These are phyloP conservation scores for Lypha dubia DNA, from an alignment of 2,888 invertebrate species.

Conservation along the genomic window DNA sequence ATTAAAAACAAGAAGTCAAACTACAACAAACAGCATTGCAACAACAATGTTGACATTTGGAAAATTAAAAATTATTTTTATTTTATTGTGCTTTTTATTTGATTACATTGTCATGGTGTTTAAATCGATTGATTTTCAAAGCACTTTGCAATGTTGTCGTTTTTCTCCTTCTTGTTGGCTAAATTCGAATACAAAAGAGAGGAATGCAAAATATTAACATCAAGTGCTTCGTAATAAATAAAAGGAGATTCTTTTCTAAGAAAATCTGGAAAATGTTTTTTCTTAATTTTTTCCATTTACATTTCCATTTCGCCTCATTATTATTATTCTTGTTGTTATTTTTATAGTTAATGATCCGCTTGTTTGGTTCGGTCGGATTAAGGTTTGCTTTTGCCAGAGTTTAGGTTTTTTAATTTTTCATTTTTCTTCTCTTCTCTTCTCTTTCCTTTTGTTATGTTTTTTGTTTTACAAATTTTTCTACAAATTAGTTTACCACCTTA, in stretches of 20 bases:
- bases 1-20: neutral
- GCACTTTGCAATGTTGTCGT: neutral
- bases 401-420: slow-evolving; percentile 5
- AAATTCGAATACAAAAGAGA: neutral
- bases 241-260: neutral
- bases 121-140: slow-evolving; percentile 23
- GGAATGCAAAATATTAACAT: neutral
- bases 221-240: neutral
- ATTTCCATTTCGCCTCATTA: slow-evolving; percentile 13
- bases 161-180: too few relatives aligned
- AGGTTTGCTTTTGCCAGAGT: slow-evolving; percentile 1
- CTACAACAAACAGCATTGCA: neutral
- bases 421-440: neutral
- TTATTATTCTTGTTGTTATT: neutral
- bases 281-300: neutral
- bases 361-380: neutral
- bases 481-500: slow-evolving; percentile 72
- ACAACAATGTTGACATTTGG: slow-evolving; percentile 65
- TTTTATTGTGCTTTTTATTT: neutral
- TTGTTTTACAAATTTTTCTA: slow-evolving; percentile 66
- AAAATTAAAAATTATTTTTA: slow-evolving; percentile 44
- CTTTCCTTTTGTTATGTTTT: slow-evolving; percentile 18
- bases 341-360: neutral
- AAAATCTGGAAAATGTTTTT: neutral
- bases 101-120: slow-evolving; percentile 13